Evolutionary conservation across 2,888 invertebrate genomes (phyloP), one percentile per base, ranked within the genome.

Genomic region (Cerceris ruficornis): DNA sequence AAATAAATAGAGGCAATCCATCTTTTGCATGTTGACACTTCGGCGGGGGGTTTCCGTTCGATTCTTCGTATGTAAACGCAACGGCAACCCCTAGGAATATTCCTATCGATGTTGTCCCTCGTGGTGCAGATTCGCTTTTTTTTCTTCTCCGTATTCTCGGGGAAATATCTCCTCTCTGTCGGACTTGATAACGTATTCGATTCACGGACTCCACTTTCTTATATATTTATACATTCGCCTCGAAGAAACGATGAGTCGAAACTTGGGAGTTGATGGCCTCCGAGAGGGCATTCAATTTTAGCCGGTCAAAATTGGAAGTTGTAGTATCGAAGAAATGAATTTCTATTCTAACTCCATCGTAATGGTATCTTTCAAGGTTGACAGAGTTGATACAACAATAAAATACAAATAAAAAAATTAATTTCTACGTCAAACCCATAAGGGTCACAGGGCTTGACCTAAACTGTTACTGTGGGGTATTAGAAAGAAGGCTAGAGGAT

Each of bases 21-120:
- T 69, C 69, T 73, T 28, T 73, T 43, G 66, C 66, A 0, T 80
- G 78, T 80, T 80, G 79, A 80, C 79, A 60, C 60, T 66, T 64
- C n/a, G 50, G 6, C 15, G 59, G 46, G 46, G 58, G 17, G 17
- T 64, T 73, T 69, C 69, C 78, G 78, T 64, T 80, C 64, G 69
- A 74, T 80, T 68, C 62, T 70, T 64, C 55, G 67, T 80, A 77
- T 64, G 78, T 67, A 70, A 78, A 80, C 68, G 57, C 54, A 42
- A 28, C 8, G 17, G 28, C 28, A 0, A 11, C 46, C 60, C 73
- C 69, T 67, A 17, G 50, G 43, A 54, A 57, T 28, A 17, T 49
- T 55, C 39, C 65, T n/a, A 2, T 50, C 50, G 42, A 54, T 13
- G 13, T 49, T 49, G 7, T 8, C 73, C 59, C 64, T 60, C 71